Conservation (phyloP, 2,113 vertebrate species). For the Caracal caracal region DNA sequence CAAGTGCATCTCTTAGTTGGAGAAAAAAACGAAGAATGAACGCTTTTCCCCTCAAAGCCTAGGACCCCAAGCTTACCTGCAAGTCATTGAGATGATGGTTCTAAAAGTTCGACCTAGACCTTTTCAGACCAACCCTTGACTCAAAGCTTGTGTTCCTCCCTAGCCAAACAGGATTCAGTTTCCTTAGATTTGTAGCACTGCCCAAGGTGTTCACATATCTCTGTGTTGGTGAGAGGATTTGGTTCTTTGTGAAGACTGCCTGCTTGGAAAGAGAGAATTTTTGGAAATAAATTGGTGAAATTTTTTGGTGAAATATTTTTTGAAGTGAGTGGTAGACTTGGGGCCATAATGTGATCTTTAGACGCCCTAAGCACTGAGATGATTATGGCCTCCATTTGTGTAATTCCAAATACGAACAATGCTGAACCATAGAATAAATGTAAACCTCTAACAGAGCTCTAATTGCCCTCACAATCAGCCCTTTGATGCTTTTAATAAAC, state of each 20-base stretch:
- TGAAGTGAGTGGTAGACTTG: not conserved
- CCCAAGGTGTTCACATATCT: not conserved
- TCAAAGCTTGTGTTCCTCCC: not conserved
- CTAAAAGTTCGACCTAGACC: not conserved
- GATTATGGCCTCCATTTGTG: not conserved
- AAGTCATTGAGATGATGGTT: not conserved
- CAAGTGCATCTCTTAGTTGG: not conserved
- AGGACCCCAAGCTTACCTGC: not conserved
- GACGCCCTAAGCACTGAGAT: not conserved
- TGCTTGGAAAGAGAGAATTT: constrained; percentile 1
- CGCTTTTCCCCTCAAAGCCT: not conserved
- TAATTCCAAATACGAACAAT: not conserved
- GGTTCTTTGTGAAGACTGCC: not conserved
- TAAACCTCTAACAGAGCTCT: not conserved
- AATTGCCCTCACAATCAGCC: not conserved
- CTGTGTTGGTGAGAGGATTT: not conserved
- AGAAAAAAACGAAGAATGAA: not conserved
- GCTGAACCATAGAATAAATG: not conserved
- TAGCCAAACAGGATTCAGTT: not conserved
- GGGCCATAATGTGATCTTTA: not conserved
- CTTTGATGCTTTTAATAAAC: constrained; percentile 5
- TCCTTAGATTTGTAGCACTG: not conserved
- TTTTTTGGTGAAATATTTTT: constrained; percentile 14
- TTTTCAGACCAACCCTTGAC: not conserved
- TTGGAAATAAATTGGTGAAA: not conserved